Conservation (phyloP, 2,797 vertebrate genomes). For the Pelobates cultripes region DNA sequence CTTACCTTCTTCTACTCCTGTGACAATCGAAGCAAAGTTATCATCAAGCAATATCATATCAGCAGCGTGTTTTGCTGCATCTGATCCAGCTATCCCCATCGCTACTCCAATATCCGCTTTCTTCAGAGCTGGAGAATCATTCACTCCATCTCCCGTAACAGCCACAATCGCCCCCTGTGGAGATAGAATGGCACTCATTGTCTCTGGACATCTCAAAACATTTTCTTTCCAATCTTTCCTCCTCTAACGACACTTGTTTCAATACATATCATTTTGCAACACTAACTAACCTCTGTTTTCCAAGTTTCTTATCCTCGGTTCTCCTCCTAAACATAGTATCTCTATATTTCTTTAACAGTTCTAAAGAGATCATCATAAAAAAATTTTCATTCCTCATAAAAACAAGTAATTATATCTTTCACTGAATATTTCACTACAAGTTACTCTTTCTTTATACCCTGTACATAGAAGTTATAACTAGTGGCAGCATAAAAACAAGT, state of each 20-base stretch:
- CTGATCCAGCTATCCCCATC: conserved; percentile 56
- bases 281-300: too few relatives aligned
- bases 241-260: background rate
- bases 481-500: too few relatives aligned
- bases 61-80: conserved; percentile 54
- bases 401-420: too few relatives aligned
- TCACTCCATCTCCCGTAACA: conserved; percentile 57
- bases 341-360: too few relatives aligned
- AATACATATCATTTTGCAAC: too few relatives aligned
- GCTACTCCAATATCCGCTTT: conserved; percentile 56
- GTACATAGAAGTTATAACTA: too few relatives aligned
- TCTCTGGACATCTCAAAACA: background rate
- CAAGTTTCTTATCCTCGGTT: too few relatives aligned
- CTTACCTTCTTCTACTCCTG: conserved; percentile 57
- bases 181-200: background rate
- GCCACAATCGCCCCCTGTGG: conserved; percentile 56
- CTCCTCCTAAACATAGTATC: too few relatives aligned
- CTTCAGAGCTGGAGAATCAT: conserved; percentile 53
- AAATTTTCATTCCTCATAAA: too few relatives aligned
- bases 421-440: too few relatives aligned
- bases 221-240: background rate
- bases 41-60: conserved; percentile 58
- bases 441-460: too few relatives aligned
- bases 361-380: too few relatives aligned
- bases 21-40: conserved; percentile 57